Base-by-base conservation (phyloP, 2,113 vertebrate species). In the Apteryx mantelli region DNA sequence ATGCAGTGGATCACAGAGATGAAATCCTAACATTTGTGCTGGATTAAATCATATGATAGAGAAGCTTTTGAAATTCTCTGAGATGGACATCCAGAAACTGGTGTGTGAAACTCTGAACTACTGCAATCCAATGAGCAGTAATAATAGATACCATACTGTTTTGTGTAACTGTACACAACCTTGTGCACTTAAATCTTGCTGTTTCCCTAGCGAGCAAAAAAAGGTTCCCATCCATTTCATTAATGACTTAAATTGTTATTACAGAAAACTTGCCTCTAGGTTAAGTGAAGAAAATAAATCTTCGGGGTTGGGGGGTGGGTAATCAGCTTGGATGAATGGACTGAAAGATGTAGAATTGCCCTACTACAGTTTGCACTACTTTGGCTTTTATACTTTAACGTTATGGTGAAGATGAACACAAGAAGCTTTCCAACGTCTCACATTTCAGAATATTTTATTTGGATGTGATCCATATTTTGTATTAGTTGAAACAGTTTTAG, bases 401-500 rank as follows among this genome's bases (percentile, higher is more conserved):
- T 88, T 79, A 53, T 5, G 16, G 30, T 65, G 38, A 82, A 71
- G 64, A 56, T 65, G 66, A 4, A 65, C 15, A 30, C 13, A 85
- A 40, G 36, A 30, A 61, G 21, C 48, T 82, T 93, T 88, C 82
- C 30, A 80, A 73, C 19, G 71, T 40, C 25, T 96, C 89, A 60
- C 5, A 85, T 75, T 81, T 92, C 55, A 95, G 55, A 93, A 22
- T 77, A 64, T 40, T 76, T 82, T 82, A 48, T 61, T 69, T 87
- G 46, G 84, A 89, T 88, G 70, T 83, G 16, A 88, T 74, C 78
- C 92, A 11, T 74, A 85, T 14, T 95, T 63, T 65, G 48, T 34
- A 89, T 52, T 86, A 58, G 44, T 38, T 91, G 61, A 93, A 95
- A 91, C 55, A 77, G 82, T 74, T 80, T 78, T 70, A 83, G 50